Evolutionary conservation across 2,888 invertebrate genomes (phyloP), one percentile per base, ranked within the genome.

Genomic region (Parasteatoda lunata): DNA sequence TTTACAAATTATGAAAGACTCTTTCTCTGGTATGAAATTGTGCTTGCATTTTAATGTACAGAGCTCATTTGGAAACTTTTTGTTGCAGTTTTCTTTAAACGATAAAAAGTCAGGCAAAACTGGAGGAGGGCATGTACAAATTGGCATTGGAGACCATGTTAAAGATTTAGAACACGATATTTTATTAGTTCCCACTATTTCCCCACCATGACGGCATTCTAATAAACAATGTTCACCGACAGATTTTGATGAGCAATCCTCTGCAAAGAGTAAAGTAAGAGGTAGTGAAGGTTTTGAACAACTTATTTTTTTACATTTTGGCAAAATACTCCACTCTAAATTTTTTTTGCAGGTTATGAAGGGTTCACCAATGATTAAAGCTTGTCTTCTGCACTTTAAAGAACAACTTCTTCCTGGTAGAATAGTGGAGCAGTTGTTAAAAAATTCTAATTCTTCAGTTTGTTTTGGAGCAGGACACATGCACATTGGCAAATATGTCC

Each of bases 71-170:
- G 51, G n/a, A 8, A 5, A 15, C 9, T 59, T 71, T 5, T 13
- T 8, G 1, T 45, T n/a, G 8, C 85, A 86, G n/a, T 51, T 51
- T 7, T 79, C 70, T 5, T 11, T 68, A 5, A 64, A 8, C 7
- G 6, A 7, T 15, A 85, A 64, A 30, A 75, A 13, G 4, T 49
- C n/a, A 0, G 68, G 5, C 3, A 80, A 30, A 48, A 30, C 5
- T 30, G 85, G 80, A 5, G 4, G 11, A 3, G 77, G 71, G 11
- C 80, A 85, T 0, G 51, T 45, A 49, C 84, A 84, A 0, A 9
- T 54, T 8, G 84, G 84, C 1, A 73, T 30, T 13, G 15, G 9
- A 0, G 72, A 72, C 84, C 77, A 84, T 8, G 15, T 45, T 13
- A 48, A 48, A 13, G 3, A 13, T 48, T 64, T 75, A 7, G 64